Conservation (phyloP, 2,113 vertebrate species). For the Cyprinus carpio region DNA sequence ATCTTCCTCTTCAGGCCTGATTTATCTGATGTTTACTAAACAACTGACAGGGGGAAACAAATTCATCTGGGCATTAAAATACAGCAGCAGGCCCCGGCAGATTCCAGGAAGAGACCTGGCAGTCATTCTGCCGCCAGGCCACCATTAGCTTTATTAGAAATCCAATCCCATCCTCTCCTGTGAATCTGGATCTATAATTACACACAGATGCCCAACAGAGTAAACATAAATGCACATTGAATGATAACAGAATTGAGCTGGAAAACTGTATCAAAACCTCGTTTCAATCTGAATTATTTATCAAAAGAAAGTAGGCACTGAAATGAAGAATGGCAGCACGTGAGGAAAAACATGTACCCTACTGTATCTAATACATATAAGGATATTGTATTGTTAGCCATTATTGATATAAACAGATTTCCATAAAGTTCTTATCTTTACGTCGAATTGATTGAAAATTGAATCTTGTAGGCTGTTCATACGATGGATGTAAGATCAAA, state of each 20-base stretch:
- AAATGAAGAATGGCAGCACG: not conserved
- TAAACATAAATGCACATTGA: slow-evolving; percentile 21
- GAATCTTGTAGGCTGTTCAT: not conserved
- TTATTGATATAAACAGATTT: not conserved
- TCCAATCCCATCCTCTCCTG: slow-evolving; percentile 39
- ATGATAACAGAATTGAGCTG: slow-evolving; percentile 15
- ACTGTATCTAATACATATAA: not conserved
- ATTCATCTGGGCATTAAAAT: slow-evolving; percentile 68
- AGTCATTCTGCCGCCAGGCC: slow-evolving; percentile 48
- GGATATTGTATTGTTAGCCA: not conserved
- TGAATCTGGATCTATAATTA: slow-evolving; percentile 34
- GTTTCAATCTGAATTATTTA: not conserved
- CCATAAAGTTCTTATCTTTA: not conserved
- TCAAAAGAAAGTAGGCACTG: not conserved
- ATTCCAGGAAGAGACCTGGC: slow-evolving; percentile 61
- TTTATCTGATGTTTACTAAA: slow-evolving; percentile 71
- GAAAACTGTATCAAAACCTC: slow-evolving; percentile 10
- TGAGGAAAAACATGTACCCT: not conserved
- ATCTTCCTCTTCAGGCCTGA: slow-evolving; percentile 61
- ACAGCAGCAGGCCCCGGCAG: slow-evolving; percentile 50
- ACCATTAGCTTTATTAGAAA: slow-evolving; percentile 68
- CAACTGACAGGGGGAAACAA: slow-evolving; percentile 64
- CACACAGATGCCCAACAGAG: slow-evolving; percentile 12
- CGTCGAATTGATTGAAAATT: not conserved
- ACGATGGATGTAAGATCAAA: not conserved